A percentile compares a stretch with the other conserved stretches of the same genome.
These are phyloP conservation scores for Epinephelus fuscoguttatus DNA, from an alignment of 2,113 vertebrate species.

Conservation along the genomic window DNA sequence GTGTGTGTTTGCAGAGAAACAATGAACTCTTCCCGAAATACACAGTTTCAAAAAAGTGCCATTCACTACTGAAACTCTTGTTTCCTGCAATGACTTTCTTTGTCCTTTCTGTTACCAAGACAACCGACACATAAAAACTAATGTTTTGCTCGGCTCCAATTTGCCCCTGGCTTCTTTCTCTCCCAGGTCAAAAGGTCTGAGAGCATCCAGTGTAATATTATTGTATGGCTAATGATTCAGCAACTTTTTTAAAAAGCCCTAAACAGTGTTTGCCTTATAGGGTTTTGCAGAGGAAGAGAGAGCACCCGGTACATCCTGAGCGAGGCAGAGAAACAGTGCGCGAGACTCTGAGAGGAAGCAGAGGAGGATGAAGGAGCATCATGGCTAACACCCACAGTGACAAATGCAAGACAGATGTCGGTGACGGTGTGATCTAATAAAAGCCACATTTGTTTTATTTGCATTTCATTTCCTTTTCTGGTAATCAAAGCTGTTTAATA, in stretches of 20 bases:
- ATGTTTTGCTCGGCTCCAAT: conserved; percentile 50
- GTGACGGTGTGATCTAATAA: conserved; percentile 32
- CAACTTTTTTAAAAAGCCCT: conserved; percentile 16
- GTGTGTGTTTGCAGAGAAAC: neutral
- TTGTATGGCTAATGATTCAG: conserved; percentile 45
- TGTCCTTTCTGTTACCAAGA: conserved; percentile 66
- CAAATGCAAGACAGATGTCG: conserved; percentile 31
- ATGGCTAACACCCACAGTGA: conserved; percentile 27
- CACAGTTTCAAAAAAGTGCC: conserved; percentile 29
- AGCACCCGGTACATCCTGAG: conserved; percentile 22
- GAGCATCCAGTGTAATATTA: conserved; percentile 40
- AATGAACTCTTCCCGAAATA: conserved; percentile 41
- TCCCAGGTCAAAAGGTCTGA: conserved; percentile 60
- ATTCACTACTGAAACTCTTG: conserved; percentile 33
- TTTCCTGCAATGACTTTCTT: conserved; percentile 40
- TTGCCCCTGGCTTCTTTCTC: conserved; percentile 52
- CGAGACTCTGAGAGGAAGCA: conserved; percentile 52
- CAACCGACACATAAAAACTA: conserved; percentile 62
- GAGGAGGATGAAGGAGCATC: conserved; percentile 38
- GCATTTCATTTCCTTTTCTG: conserved; percentile 22
- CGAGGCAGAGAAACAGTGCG: neutral
- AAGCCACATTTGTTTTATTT: conserved; percentile 20
- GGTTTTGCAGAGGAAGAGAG: conserved; percentile 3
- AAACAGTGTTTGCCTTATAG: conserved; percentile 11
- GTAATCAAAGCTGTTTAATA: conserved; percentile 31